These are phyloP conservation scores for Cynodonichthys magdalenae DNA, from an alignment of 2,797 vertebrate species.

Conservation along the genomic window DNA sequence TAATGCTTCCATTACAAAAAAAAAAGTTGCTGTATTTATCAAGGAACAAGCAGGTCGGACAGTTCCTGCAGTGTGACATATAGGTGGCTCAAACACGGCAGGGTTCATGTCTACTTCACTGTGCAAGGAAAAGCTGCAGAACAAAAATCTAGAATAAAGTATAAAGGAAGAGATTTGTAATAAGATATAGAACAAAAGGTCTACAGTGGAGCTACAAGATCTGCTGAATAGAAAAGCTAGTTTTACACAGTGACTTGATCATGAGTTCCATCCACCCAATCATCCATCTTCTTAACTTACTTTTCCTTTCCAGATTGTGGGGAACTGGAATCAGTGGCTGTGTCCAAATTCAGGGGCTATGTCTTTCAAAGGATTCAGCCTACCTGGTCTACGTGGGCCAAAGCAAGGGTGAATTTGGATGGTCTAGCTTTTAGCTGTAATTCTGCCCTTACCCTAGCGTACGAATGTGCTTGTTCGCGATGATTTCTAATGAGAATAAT, in stretches of 20 bases:
- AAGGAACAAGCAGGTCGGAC: constrained; percentile 12
- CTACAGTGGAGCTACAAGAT: constrained; percentile 44
- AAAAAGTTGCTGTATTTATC: constrained; percentile 51
- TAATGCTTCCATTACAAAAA: constrained; percentile 42
- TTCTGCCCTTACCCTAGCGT: no score
- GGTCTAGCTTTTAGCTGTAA: no score
- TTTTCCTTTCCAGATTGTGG: no score
- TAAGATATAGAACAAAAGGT: constrained; percentile 50
- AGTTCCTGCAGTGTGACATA: constrained; percentile 32
- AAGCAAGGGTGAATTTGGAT: no score
- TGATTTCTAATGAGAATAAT: no score
- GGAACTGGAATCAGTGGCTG: no score
- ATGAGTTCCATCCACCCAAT: background rate
- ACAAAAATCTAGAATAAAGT: constrained; percentile 42
- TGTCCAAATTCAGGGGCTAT: no score
- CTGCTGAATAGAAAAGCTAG: constrained; percentile 8
- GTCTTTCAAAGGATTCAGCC: no score
- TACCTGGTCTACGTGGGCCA: no score
- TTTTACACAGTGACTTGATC: constrained; percentile 38
- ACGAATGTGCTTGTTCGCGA: no score
- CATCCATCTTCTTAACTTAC: no score
- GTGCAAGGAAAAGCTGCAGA: constrained; percentile 47
- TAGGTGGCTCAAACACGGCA: constrained; percentile 25
- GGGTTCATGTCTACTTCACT: constrained; percentile 39
- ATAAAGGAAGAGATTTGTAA: constrained; percentile 55